Base-by-base conservation (phyloP, 2,888 invertebrate genomes). In the Bruchidius siliquastri region DNA sequence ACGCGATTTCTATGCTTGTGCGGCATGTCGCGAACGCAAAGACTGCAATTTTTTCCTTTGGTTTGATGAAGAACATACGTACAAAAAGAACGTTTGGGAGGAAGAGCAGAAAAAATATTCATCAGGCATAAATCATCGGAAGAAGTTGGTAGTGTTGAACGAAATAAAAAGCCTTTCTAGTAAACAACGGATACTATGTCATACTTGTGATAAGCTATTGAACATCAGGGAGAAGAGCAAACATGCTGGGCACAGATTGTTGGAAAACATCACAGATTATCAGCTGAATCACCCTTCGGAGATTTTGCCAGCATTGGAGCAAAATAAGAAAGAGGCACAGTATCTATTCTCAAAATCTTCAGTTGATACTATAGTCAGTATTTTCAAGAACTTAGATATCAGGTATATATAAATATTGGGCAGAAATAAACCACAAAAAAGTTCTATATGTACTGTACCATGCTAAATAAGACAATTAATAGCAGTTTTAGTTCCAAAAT, bases 321-420 rank as follows among this genome's bases (percentile, higher is more conserved):
- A 94, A 86, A 90, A 94, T 71, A 93, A 94, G 79, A 92, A 91
- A 22, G 95, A 96, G 86, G 97, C 97, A 0, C 97, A 97, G 85
- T 97, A 94, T 85, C 90, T 96, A 80, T 97, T 97, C 85, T 90
- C 93, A 0, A 88, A 91, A 76, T 89, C 90, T 76, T 89, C 94
- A 26, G 88, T 92, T 3, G 81, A 88, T 18, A 91, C 93, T 76
- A 89, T 96, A 20, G 83, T 91, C 18, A 88, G 90, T 21, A 90
- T 92, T 79, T 87, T 94, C 22, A 84, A 86, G 30, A 87, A 88
- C 76, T 88, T 92, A 77, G 88, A 89, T 74, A 91, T 91, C 22
- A 88, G 86, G 92, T 92, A 83, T 78, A 78, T 79, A 69, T 13
- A 70, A 21, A 21, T 2, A 4, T 26, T 26, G 8, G 26, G 26